Conservation (phyloP, 2,113 vertebrate genomes). For the Anguilla japonica region DNA sequence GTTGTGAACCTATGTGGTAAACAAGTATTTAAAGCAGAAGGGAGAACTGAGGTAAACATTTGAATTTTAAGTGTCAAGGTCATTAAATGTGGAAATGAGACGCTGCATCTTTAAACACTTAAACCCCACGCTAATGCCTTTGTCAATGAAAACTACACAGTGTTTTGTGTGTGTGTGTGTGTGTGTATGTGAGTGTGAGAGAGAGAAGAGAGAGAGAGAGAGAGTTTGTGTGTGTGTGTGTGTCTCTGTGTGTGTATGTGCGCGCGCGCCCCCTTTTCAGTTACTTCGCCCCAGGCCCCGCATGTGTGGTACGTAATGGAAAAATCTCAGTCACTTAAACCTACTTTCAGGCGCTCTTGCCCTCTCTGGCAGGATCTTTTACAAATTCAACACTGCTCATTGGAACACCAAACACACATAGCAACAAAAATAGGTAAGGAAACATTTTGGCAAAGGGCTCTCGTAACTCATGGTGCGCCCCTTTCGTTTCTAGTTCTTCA, state of each 20-base stretch:
- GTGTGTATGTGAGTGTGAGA: not conserved
- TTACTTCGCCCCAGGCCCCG: constrained; percentile 36
- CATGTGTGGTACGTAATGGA: constrained; percentile 65
- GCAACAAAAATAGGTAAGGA: constrained; percentile 39
- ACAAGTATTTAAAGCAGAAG: not conserved
- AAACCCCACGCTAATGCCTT: constrained; percentile 30
- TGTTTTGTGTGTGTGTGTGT: constrained; percentile 25
- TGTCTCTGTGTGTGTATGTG: constrained; percentile 20
- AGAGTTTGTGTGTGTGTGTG: too few species aligned
- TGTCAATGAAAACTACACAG: constrained; percentile 43
- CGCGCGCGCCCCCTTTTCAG: constrained; percentile 32
- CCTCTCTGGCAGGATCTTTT: constrained; percentile 46
- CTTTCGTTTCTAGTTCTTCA: not conserved
- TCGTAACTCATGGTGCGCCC: not conserved
- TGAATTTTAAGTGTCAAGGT: not conserved
- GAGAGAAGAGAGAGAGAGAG: too few species aligned
- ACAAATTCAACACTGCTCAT: constrained; percentile 39
- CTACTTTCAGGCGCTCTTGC: constrained; percentile 55
- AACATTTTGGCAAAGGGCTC: constrained; percentile 21
- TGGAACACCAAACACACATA: constrained; percentile 31
- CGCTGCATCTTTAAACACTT: constrained; percentile 40
- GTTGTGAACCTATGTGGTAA: not conserved
- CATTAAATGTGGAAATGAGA: constrained; percentile 11
- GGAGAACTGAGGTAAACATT: not conserved
- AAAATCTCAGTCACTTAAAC: constrained; percentile 71